Evolutionary conservation across 1,140 invertebrate species (phyloP), one percentile per base, ranked within the genome.

Genomic region (Laupala kohalensis): DNA sequence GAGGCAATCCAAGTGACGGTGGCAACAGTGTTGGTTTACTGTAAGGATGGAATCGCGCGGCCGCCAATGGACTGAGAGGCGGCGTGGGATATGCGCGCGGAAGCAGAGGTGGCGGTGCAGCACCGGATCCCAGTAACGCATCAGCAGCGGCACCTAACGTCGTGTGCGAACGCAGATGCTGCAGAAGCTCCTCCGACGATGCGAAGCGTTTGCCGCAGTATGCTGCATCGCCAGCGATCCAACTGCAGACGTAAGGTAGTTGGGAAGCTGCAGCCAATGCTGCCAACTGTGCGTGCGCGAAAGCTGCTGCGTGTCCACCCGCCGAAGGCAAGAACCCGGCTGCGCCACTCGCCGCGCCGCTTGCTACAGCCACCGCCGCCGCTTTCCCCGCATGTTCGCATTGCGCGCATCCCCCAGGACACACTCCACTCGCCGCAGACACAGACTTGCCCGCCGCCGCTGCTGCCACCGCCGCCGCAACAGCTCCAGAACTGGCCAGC

Each of bases 191-290:
- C 75, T 97, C 95, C 0, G 94, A 94, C 64, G 88, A 90, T 15
- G 86, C 82, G 78, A 96, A 97, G 64, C 93, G 81, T 78, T 97
- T 97, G 25, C 95, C 95, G 78, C 95, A 97, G 77, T 95, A 96
- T 0, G 88, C 85, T 0, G 89, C 88, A 78, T 95, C 93, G 23
- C 91, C 91, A 12, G 90, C 90, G 76, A 97, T 92, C 94, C 95
- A 97, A 79, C 91, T 96, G 80, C 94, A 96, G 0, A 95, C 89
- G 77, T 92, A 92, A 0, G 92, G 91, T 71, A 92, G 79, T 75
- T 90, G 88, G 0, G 89, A 88, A 6, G 88, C 88, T 0, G 89
- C 89, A 0, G 89, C 89, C 62, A 92, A 75, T 0, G 89, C 89
- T 0, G 89, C 89, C 64, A 91, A 77, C 76, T 91, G 90, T 24